A percentile compares a stretch with the other conserved stretches of the same genome.
phyloP scores from a whole-genome alignment of 2,888 invertebrate species.

The Pseudococcus longispinus region DNA sequence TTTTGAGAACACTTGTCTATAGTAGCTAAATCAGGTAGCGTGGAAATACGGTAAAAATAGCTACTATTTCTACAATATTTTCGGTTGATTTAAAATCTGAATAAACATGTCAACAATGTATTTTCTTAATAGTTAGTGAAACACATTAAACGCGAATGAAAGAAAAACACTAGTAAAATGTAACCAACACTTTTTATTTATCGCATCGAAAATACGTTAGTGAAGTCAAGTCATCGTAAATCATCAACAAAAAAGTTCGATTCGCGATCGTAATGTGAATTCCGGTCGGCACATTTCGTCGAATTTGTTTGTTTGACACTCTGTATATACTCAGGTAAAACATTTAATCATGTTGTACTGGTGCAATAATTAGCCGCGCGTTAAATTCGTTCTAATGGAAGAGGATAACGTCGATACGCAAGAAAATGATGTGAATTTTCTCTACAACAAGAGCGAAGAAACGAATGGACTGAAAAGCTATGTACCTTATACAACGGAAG shows the following conservation, averaged over 20 bases:
- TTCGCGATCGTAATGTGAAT: neutral
- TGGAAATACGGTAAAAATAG: conserved; percentile 45
- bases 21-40: conserved; percentile 40
- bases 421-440: conserved; percentile 42
- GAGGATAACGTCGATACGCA: conserved; percentile 1
- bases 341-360: neutral
- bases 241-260: neutral
- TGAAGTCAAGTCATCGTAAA: neutral
- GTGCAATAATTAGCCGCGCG: neutral
- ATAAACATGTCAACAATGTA: conserved; percentile 29
- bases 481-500: neutral
- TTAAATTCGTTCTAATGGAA: conserved; percentile 39
- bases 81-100: conserved; percentile 37
- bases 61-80: conserved; percentile 34
- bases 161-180: neutral
- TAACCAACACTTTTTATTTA: neutral
- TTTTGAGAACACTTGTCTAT: conserved; percentile 15
- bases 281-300: neutral
- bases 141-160: neutral
- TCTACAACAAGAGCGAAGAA: conserved; percentile 16
- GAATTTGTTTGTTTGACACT: neutral
- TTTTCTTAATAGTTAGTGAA: neutral
- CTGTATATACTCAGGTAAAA: conserved; percentile 18
- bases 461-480: neutral
- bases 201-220: neutral